Evolutionary conservation across 2,888 invertebrate species (phyloP), one percentile per base, ranked within the genome.

Genomic region (Cyclophora albipunctata): DNA sequence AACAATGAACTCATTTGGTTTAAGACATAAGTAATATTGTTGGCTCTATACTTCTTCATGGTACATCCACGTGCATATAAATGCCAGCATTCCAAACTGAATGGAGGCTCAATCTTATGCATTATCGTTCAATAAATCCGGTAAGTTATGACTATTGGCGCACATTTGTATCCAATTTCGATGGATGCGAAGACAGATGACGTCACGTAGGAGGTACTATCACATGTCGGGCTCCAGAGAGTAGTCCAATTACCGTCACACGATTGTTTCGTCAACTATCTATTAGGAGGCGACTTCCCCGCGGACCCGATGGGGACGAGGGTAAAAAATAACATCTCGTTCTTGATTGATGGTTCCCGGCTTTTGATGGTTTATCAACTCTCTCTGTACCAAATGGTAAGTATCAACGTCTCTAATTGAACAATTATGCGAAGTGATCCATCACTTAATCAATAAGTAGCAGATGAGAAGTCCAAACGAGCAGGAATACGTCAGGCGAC

Each of bases 211-310:
- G 43, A 45, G 20, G 45, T 7, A 20, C 20, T 20, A 43, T 33
- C 43, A 33, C 33, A 43, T 34, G 33, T 43, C 62, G 66, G 77
- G 77, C 82, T 60, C 58, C 81, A 75, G 78, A 76, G 75, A 70
- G 68, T 79, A 72, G 74, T 79, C 84, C 81, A 81, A 82, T 84
- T 83, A 82, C 80, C 63, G 74, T 66, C 72, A 73, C 78, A 82
- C 34, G 20, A 85, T 82, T 84, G 85, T 83, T 81, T 76, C 77
- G 67, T 69, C 62, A 69, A 69, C 75, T 84, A 82, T 84, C 81
- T 83, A 85, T 84, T 85, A 81, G 79, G 37, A 4, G 4, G 5
- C 66, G 64, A 49, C 44, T 57, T 69, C 37, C 37, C 37, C 4
- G 64, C 58, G 70, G 66, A 62, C 82, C 83, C 83, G 81, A 73